These are phyloP conservation scores for Archegozetes longisetosus DNA, from an alignment of 1,140 invertebrate species.

Conservation along the genomic window DNA sequence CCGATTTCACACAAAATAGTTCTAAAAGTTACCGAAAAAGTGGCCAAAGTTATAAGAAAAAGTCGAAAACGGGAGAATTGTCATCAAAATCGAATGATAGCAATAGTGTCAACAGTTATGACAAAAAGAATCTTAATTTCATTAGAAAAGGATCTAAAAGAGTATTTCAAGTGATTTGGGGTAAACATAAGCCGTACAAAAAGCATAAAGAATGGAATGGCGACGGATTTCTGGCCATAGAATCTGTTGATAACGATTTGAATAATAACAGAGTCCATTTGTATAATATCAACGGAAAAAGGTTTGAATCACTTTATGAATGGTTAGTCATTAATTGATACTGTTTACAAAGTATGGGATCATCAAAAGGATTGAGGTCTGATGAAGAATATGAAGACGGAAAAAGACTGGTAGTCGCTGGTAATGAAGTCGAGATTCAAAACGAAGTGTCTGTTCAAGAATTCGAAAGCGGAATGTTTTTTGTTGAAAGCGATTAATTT, in stretches of 20 bases:
- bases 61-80: not conserved
- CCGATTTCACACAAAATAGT: too few species aligned
- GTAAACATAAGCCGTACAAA: conserved; percentile 6
- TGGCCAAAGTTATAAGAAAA: too few species aligned
- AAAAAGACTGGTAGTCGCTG: not conserved
- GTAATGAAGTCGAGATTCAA: not conserved
- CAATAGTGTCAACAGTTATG: not conserved
- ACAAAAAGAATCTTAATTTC: not conserved
- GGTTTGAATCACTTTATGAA: not conserved
- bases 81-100: not conserved
- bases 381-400: not conserved
- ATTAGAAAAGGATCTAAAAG: not conserved
- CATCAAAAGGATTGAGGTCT: too few species aligned
- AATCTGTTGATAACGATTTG: not conserved
- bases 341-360: not conserved
- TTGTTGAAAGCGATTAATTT: not conserved
- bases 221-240: conserved; percentile 52
- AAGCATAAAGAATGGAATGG: conserved; percentile 7
- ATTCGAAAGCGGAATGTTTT: not conserved
- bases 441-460: not conserved
- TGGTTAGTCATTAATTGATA: not conserved
- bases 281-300: not conserved
- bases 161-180: conserved; percentile 10
- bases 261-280: too few species aligned
- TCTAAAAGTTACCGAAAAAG: too few species aligned